Conservation (phyloP, 2,113 vertebrate species). For the Vulpes lagopus region DNA sequence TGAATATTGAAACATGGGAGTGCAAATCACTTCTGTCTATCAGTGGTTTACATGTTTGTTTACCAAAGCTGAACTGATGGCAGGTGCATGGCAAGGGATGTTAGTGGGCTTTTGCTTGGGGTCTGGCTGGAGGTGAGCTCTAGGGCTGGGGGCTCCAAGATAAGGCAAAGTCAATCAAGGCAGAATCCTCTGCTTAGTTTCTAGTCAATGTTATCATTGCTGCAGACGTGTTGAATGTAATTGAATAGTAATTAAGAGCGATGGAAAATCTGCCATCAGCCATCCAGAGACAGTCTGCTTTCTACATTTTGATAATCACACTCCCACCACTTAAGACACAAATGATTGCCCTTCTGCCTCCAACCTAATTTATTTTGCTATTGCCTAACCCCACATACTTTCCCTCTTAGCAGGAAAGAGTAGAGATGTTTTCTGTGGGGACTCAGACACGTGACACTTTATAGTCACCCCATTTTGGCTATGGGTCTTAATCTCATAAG, state of each 20-base stretch:
- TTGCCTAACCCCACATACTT: background rate
- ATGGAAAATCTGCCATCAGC: background rate
- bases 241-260: background rate
- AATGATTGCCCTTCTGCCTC: background rate
- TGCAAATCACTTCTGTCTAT: background rate
- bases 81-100: accelerated
- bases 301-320: background rate
- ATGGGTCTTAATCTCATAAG: background rate
- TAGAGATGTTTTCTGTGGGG: background rate
- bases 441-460: background rate
- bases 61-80: background rate
- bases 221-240: background rate
- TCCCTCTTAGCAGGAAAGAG: background rate
- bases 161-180: background rate
- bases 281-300: background rate
- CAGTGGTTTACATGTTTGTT: background rate
- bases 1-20: background rate
- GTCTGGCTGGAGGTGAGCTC: background rate
- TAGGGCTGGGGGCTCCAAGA: background rate
- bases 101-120: background rate
- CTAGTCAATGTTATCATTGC: background rate
- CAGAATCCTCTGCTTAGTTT: background rate
- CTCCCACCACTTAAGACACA: background rate
- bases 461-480: background rate
- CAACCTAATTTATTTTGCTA: background rate